Evolutionary conservation across 2,888 invertebrate genomes (phyloP).

Genomic region (Gisinianus flammeolus): DNA sequence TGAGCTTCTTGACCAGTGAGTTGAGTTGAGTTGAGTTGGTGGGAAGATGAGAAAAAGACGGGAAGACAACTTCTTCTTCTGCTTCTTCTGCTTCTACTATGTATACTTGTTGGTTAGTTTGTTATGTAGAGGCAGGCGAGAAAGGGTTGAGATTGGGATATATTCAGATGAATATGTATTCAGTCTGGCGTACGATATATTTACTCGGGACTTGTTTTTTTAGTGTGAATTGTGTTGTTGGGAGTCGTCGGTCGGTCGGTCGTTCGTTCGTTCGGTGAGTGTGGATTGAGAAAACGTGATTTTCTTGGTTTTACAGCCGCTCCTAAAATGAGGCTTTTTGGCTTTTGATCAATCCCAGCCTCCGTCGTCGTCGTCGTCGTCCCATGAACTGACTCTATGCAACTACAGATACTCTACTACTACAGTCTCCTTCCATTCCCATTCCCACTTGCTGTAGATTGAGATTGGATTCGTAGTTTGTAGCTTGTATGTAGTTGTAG

Average conservation of each 20-base stretch:
- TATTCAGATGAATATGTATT: background rate
- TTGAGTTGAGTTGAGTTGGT: background rate
- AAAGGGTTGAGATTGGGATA: background rate
- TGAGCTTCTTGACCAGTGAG: constrained; percentile 28
- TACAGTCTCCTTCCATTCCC: no score
- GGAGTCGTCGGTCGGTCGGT: background rate
- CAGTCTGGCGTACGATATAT: no score
- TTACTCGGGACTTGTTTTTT: background rate
- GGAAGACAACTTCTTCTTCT: background rate
- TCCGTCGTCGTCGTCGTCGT: background rate
- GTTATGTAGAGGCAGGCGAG: background rate
- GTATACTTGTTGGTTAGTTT: background rate
- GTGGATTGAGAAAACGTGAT: constrained; percentile 29
- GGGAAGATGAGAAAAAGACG: background rate
- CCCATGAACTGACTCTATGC: background rate
- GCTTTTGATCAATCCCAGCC: constrained; percentile 36
- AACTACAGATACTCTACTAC: background rate
- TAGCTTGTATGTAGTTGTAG: background rate
- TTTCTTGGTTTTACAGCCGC: constrained; percentile 37
- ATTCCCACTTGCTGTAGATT: no score
- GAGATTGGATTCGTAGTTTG: background rate
- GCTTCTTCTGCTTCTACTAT: background rate
- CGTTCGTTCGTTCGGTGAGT: background rate
- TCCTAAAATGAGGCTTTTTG: constrained; percentile 38
- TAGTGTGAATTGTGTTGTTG: constrained; percentile 26